Conservation (phyloP, 2,797 vertebrate species). For the Anas flavirostris region DNA sequence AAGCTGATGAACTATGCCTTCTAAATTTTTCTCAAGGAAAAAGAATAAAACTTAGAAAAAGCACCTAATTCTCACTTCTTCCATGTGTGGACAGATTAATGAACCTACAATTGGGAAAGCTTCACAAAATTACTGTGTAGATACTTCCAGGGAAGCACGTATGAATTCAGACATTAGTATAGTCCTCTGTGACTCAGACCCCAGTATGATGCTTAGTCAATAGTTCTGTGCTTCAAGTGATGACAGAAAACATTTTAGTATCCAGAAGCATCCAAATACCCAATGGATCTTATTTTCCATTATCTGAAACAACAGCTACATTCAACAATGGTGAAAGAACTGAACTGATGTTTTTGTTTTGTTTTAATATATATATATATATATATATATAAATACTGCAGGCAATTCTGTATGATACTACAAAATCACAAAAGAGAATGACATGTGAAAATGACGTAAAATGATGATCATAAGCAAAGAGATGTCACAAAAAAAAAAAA, state of each 20-base stretch:
- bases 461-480: not conserved
- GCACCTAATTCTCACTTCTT: not conserved
- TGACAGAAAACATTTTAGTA: not conserved
- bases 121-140: not conserved
- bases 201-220: not conserved
- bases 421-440: not conserved
- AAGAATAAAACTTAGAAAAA: conserved; percentile 1
- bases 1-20: not conserved
- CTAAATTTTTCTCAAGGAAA: not conserved
- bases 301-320: not conserved
- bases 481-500: not conserved
- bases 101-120: not conserved
- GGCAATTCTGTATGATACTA: not conserved
- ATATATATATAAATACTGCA: not conserved
- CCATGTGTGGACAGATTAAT: not conserved
- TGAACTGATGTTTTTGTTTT: not conserved
- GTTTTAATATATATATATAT: not conserved
- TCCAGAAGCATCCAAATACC: conserved; percentile 22
- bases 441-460: not conserved
- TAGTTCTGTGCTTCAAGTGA: not conserved
- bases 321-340: conserved; percentile 8
- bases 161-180: conserved; percentile 5
- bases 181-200: not conserved
- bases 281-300: not conserved
- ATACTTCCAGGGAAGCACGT: not conserved